A percentile compares a stretch with the other conserved stretches of the same genome.
phyloP scores from a whole-genome alignment of 2,113 vertebrate species.

The Candoia aspera region DNA sequence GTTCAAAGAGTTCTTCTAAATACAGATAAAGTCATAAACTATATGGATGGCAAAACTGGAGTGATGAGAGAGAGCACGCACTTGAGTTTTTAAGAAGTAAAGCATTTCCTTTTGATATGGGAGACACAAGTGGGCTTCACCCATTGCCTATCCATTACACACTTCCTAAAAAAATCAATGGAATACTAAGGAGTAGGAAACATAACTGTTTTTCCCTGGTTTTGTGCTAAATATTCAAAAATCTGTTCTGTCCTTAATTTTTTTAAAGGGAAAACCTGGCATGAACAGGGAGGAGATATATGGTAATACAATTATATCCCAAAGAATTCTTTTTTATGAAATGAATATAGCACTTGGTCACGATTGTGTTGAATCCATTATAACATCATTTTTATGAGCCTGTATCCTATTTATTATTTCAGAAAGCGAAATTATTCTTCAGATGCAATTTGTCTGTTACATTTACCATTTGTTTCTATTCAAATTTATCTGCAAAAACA shows the following conservation, averaged over 20 bases:
- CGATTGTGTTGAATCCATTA: not conserved
- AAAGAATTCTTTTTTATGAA: not conserved
- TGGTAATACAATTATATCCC: not conserved
- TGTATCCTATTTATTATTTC: slow-evolving; percentile 16
- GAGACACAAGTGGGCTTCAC: not conserved
- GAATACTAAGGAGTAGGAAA: not conserved
- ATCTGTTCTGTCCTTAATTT: not conserved
- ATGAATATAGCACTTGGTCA: not conserved
- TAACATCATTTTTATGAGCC: slow-evolving; percentile 4
- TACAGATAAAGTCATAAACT: too few species aligned
- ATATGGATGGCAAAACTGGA: not conserved
- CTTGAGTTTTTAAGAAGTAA: not conserved
- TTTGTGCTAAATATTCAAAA: not conserved
- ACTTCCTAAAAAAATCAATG: not conserved
- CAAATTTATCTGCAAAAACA: slow-evolving; percentile 12
- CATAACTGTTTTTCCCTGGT: not conserved
- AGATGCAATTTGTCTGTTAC: slow-evolving; percentile 1
- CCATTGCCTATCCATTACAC: too few species aligned
- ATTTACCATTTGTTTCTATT: slow-evolving; percentile 9
- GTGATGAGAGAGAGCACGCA: too few species aligned
- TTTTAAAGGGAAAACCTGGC: not conserved
- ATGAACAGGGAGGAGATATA: not conserved
- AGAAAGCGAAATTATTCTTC: slow-evolving; percentile 9
- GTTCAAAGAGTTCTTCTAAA: too few species aligned
- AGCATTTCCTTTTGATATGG: not conserved